These are phyloP conservation scores for Porites evermanni DNA, from an alignment of 92 coral and sea anemone species.

Conservation along the genomic window DNA sequence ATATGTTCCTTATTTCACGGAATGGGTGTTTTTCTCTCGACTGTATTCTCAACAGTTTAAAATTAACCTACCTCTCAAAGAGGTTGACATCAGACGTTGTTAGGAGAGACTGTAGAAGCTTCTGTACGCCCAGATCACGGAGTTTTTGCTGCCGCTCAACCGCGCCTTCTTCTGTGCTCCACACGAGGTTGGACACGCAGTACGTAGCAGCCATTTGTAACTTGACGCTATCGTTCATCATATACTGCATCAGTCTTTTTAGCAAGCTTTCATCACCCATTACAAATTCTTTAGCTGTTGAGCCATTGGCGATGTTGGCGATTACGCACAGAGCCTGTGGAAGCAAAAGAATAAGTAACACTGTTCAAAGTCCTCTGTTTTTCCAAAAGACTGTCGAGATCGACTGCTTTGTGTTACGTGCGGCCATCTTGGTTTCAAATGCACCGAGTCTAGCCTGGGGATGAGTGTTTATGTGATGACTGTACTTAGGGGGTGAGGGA, in stretches of 20 bases:
- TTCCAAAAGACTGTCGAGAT: too few relatives aligned
- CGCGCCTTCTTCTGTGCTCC: constrained; percentile 97
- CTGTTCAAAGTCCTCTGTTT: too few relatives aligned
- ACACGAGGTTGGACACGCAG: constrained; percentile 96
- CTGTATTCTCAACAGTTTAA: too few relatives aligned
- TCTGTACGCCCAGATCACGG: constrained; percentile 95
- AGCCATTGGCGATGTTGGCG: constrained; percentile 96
- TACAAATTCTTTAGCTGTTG: constrained; percentile 93
- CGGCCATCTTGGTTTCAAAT: too few relatives aligned
- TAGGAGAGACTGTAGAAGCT: constrained; percentile 87
- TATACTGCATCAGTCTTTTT: constrained; percentile 85
- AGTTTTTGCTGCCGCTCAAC: constrained; percentile 86
- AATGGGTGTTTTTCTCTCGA: too few relatives aligned
- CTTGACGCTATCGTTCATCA: constrained; percentile 98
- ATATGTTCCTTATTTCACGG: too few relatives aligned
- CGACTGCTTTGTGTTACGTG: too few relatives aligned
- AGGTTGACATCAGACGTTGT: constrained; percentile 90
- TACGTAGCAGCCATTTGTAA: constrained; percentile 96
- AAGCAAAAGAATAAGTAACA: not conserved
- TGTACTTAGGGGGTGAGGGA: too few relatives aligned
- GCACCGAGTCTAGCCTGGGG: too few relatives aligned
- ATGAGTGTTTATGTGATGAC: too few relatives aligned
- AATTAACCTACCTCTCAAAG: constrained; percentile 82
- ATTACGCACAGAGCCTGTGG: constrained; percentile 92
- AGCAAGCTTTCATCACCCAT: constrained; percentile 87